Percentiles rank a stretch among this genome's conserved stretches.
Evolutionary conservation across 2,888 invertebrate species (phyloP).

Genomic region (Hoplodrina ambigua): DNA sequence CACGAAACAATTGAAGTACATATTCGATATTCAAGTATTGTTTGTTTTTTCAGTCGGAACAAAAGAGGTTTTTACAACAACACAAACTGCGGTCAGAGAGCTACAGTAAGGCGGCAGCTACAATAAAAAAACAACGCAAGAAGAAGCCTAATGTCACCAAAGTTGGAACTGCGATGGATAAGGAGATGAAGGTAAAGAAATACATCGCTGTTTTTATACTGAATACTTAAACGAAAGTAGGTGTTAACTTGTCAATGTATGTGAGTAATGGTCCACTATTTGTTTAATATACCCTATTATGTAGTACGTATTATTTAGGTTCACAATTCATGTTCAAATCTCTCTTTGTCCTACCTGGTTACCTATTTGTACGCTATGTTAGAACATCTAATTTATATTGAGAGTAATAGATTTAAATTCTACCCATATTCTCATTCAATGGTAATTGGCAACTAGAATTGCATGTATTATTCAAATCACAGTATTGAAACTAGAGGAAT

Average conservation of each 20-base stretch:
- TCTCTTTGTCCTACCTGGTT: not conserved
- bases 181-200: constrained; percentile 95
- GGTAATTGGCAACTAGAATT: constrained; percentile 59
- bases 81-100: constrained; percentile 97
- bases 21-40: constrained; percentile 33
- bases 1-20: constrained; percentile 25
- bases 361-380: not conserved
- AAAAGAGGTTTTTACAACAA: constrained; percentile 97
- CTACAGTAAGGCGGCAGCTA: constrained; percentile 97
- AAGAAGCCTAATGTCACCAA: constrained; percentile 96
- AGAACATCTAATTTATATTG: constrained; percentile 29
- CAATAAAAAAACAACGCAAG: constrained; percentile 97
- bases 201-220: constrained; percentile 4
- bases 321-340: not conserved
- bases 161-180: constrained; percentile 95
- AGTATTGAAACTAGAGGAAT: constrained; percentile 51
- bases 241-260: constrained; percentile 20
- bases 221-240: not conserved
- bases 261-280: not conserved
- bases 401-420: constrained; percentile 56
- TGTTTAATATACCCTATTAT: not conserved
- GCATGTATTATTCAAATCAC: constrained; percentile 61
- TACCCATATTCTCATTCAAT: constrained; percentile 55
- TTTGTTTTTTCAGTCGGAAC: constrained; percentile 93
- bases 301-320: not conserved